A percentile compares a stretch with the other conserved stretches of the same genome.
phyloP scores from a whole-genome alignment of 1,140 invertebrate species.

The Bombus waltoni region DNA sequence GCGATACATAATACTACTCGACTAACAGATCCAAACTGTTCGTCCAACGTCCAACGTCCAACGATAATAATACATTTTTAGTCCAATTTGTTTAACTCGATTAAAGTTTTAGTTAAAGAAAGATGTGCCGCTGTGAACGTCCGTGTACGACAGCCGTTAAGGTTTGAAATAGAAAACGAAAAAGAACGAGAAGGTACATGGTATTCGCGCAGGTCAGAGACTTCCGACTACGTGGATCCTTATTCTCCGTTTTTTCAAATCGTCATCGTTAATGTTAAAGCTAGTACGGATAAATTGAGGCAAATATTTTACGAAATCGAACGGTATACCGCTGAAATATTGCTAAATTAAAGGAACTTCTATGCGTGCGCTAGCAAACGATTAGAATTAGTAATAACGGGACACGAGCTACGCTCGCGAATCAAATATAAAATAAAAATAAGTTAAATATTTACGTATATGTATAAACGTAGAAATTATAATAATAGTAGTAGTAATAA shows the following conservation, averaged over 20 bases:
- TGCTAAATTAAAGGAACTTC: conserved; percentile 43
- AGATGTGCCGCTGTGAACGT: not conserved
- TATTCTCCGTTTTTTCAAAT: not conserved
- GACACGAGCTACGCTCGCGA: not conserved
- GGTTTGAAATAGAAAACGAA: not conserved
- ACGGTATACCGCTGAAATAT: not conserved
- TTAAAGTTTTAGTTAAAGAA: not conserved
- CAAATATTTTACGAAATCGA: not conserved
- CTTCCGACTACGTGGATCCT: conserved; percentile 2
- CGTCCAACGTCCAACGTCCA: too few relatives aligned
- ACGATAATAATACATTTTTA: not conserved
- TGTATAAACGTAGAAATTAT: conserved; percentile 16
- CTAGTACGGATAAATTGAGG: not conserved
- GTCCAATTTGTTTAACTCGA: not conserved
- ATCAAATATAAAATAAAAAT: conserved; percentile 11
- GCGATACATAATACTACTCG: not conserved
- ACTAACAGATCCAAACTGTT: too few relatives aligned
- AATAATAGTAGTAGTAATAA: not conserved
- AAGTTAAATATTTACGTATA: conserved; percentile 34
- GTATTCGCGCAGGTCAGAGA: not conserved
- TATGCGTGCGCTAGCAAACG: not conserved
- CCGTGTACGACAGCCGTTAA: not conserved
- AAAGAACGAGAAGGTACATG: not conserved
- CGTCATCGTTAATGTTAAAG: not conserved
- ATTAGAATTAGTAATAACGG: conserved; percentile 3